Evolutionary conservation across 2,113 vertebrate species (phyloP).

Genomic region (Dipodomys stephensi): DNA sequence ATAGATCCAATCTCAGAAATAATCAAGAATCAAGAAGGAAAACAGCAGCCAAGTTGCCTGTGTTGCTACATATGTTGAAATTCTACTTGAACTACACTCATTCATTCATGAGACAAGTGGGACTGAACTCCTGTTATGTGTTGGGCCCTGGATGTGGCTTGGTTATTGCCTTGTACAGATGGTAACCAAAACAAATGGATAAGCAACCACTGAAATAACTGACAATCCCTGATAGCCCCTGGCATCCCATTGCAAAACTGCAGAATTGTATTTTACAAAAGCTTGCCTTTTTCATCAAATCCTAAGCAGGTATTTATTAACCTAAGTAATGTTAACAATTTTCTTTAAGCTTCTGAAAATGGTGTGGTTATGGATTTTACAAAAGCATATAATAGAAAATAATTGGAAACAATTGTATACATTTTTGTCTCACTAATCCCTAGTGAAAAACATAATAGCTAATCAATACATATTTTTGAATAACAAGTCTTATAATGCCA

Average conservation of each 20-base stretch:
- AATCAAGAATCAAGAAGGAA: neutral
- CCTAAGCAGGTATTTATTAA: neutral
- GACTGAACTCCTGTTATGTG: neutral
- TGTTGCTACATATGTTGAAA: neutral
- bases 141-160: neutral
- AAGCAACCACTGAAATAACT: neutral
- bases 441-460: neutral
- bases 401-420: neutral
- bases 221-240: neutral
- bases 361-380: neutral
- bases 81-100: neutral
- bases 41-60: neutral
- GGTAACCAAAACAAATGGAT: constrained; percentile 24
- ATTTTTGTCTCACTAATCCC: constrained; percentile 14
- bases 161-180: neutral
- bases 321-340: neutral
- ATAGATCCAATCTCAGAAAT: constrained; percentile 23
- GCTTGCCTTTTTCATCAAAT: neutral
- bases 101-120: constrained; percentile 48
- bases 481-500: constrained; percentile 51
- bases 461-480: constrained; percentile 26
- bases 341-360: constrained; percentile 17
- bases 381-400: constrained; percentile 2
- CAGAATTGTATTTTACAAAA: neutral
- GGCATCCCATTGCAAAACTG: constrained; percentile 2